phyloP scores from a whole-genome alignment of 2,797 vertebrate species.

The Sebastes hubbsi region DNA sequence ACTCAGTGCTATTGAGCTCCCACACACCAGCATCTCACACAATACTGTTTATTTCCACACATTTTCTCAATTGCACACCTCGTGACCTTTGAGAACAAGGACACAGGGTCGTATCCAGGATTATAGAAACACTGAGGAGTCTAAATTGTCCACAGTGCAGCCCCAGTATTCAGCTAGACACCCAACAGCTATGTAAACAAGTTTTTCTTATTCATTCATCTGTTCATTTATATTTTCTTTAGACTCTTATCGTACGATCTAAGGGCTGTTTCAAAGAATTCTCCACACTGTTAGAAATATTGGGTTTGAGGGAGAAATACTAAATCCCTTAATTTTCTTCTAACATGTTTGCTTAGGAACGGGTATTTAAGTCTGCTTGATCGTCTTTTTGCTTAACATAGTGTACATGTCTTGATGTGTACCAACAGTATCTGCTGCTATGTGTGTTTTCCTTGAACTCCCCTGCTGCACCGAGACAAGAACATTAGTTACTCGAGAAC shows the following conservation, averaged over 20 bases:
- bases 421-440: background rate
- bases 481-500: constrained; percentile 67
- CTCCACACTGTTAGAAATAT: background rate
- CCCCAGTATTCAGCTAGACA: background rate
- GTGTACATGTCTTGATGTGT: background rate
- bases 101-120: background rate
- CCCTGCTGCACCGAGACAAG: constrained; percentile 40
- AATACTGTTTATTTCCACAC: background rate
- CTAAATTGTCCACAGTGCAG: background rate
- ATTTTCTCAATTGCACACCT: background rate
- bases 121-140: background rate
- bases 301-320: background rate
- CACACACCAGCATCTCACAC: background rate
- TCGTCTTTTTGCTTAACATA: background rate
- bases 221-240: background rate
- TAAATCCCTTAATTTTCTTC: constrained; percentile 17
- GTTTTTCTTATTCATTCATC: background rate
- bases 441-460: constrained; percentile 2
- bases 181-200: background rate
- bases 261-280: constrained; percentile 8
- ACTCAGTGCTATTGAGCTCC: background rate
- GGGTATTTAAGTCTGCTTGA: background rate
- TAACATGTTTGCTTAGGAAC: background rate
- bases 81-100: background rate
- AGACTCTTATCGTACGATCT: background rate